Conservation (phyloP, 2,888 invertebrate genomes). For the Epirrhoe tristata region DNA sequence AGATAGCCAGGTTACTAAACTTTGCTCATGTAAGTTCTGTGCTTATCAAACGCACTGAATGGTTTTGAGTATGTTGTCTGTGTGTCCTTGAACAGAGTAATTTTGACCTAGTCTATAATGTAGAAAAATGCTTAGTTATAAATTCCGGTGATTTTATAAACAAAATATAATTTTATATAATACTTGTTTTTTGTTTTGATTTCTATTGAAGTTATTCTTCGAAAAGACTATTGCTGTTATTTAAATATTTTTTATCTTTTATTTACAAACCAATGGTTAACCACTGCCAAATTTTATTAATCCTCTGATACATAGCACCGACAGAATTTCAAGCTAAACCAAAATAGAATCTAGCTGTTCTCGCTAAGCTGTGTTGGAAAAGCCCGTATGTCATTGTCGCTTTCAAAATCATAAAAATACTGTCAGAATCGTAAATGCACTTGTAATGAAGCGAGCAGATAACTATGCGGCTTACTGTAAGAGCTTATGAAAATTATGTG, state of each 20-base stretch:
- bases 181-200: no score
- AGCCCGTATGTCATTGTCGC: constrained; percentile 35
- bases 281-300: no score
- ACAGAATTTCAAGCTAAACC: background rate
- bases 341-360: background rate
- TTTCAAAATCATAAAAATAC: constrained; percentile 31
- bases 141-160: no score
- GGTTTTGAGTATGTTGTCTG: no score
- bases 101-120: no score
- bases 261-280: no score
- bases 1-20: constrained; percentile 7
- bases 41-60: background rate
- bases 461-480: constrained; percentile 36
- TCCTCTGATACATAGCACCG: no score
- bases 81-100: no score
- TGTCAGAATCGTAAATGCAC: constrained; percentile 38
- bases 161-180: no score
- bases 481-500: background rate
- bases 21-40: background rate
- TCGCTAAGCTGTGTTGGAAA: constrained; percentile 15
- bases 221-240: no score
- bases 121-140: no score
- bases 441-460: constrained; percentile 39
- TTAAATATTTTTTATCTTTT: background rate
- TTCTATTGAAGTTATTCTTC: no score